Percentiles rank a stretch among this genome's conserved stretches.
Conservation (phyloP, 1,140 invertebrate genomes). For the Maniola jurtina region DNA sequence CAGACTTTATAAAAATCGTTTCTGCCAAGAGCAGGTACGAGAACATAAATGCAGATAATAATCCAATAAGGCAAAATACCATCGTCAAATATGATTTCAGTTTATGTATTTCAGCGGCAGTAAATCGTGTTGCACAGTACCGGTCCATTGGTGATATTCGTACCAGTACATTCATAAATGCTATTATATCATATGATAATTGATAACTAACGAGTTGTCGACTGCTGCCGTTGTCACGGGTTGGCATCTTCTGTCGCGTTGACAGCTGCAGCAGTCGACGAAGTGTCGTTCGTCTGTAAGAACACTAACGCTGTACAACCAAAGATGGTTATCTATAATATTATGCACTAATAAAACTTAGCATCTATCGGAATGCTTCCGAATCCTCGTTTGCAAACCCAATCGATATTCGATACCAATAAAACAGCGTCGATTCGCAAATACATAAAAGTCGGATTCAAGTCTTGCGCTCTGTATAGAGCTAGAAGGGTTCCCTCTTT, state of each 20-base stretch:
- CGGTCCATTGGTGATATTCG: background rate
- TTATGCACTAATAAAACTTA: background rate
- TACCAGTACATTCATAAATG: background rate
- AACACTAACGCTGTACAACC: no score
- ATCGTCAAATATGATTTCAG: background rate
- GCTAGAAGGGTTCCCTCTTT: conserved; percentile 75
- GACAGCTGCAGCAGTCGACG: no score
- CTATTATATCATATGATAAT: background rate
- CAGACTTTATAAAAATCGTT: background rate
- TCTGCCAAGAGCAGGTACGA: background rate
- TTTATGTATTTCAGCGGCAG: background rate
- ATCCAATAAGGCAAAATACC: background rate
- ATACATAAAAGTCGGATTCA: conserved; percentile 71
- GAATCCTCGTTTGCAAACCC: conserved; percentile 16
- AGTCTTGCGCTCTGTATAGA: conserved; percentile 69
- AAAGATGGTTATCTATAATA: no score
- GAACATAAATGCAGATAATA: background rate
- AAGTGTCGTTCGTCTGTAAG: no score
- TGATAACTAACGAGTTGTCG: no score
- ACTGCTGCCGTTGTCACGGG: no score
- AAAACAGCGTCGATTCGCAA: conserved; percentile 73
- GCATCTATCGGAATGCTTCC: conserved; percentile 3
- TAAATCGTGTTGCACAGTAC: conserved; percentile 1
- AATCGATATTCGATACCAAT: conserved; percentile 75
- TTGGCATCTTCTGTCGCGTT: no score